Conservation (phyloP, 1,140 invertebrate species). For the Chrysomallon squamiferum region DNA sequence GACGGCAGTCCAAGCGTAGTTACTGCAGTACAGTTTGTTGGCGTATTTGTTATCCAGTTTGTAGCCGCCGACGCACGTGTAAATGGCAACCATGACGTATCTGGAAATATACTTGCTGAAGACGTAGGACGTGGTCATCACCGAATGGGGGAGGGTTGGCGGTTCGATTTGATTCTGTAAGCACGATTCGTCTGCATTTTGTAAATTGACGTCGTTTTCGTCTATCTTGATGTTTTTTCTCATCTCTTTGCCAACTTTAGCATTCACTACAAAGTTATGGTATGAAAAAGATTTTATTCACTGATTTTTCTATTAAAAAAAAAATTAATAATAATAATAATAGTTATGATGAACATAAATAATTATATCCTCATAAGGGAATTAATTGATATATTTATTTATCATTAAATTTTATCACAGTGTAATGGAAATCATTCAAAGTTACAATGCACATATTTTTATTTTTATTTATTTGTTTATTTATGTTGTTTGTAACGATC, state of each 20-base stretch:
- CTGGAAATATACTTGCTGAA: constrained; percentile 24
- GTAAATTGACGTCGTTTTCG: constrained; percentile 24
- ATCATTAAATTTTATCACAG: no score
- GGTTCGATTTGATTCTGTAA: constrained; percentile 26
- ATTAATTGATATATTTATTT: no score
- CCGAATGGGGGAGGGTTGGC: constrained; percentile 29
- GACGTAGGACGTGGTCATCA: constrained; percentile 29
- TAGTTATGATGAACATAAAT: no score
- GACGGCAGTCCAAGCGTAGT: constrained; percentile 32
- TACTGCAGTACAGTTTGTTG: constrained; percentile 39
- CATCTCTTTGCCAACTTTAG: background rate
- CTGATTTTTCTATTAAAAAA: no score
- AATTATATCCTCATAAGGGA: no score
- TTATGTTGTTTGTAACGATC: no score
- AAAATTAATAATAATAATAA: no score
- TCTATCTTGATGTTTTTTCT: constrained; percentile 3
- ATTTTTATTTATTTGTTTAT: no score
- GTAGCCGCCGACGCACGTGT: constrained; percentile 42
- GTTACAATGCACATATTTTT: no score
- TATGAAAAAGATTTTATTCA: no score
- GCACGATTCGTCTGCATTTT: constrained; percentile 6
- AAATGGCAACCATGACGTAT: constrained; percentile 45
- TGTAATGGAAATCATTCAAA: no score
- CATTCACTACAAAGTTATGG: constrained; percentile 5
- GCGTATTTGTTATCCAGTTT: constrained; percentile 24